Percentiles rank a stretch among this genome's conserved stretches.
phyloP scores from a whole-genome alignment of 2,888 invertebrate species.

The Coelopa pilipes region DNA sequence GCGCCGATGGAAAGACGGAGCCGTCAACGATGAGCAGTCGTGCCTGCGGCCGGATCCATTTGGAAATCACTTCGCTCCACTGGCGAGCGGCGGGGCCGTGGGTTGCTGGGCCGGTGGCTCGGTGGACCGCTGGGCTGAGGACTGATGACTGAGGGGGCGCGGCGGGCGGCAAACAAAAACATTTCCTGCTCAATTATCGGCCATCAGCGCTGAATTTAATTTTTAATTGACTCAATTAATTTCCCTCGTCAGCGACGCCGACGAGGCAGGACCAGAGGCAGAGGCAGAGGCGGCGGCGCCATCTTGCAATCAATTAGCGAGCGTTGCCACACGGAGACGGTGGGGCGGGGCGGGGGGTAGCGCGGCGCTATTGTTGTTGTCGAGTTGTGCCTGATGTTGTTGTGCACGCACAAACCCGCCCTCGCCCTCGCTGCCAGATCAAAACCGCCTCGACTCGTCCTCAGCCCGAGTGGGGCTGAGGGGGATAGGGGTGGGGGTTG shows the following conservation, averaged over 20 bases:
- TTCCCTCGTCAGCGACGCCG: slow-evolving; percentile 13
- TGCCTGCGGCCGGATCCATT: not conserved
- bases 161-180: slow-evolving; percentile 15
- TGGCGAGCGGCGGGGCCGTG: not conserved
- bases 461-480: too few species aligned
- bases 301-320: slow-evolving; percentile 32
- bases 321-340: not conserved
- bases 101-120: not conserved
- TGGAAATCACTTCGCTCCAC: not conserved
- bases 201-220: slow-evolving; percentile 45
- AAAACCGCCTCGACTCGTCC: too few species aligned
- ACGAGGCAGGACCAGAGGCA: slow-evolving; percentile 31
- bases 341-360: too few species aligned
- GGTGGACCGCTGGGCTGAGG: not conserved
- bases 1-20: too few species aligned
- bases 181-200: slow-evolving; percentile 24
- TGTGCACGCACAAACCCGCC: not conserved
- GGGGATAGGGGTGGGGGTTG: too few species aligned
- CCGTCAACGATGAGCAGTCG: too few species aligned
- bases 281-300: not conserved
- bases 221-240: slow-evolving; percentile 59
- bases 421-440: too few species aligned
- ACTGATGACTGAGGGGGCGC: not conserved
- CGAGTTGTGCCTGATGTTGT: too few species aligned
- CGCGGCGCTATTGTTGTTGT: too few species aligned